Conservation (phyloP, 1,140 invertebrate species). For the Andrena cerasifolii region DNA sequence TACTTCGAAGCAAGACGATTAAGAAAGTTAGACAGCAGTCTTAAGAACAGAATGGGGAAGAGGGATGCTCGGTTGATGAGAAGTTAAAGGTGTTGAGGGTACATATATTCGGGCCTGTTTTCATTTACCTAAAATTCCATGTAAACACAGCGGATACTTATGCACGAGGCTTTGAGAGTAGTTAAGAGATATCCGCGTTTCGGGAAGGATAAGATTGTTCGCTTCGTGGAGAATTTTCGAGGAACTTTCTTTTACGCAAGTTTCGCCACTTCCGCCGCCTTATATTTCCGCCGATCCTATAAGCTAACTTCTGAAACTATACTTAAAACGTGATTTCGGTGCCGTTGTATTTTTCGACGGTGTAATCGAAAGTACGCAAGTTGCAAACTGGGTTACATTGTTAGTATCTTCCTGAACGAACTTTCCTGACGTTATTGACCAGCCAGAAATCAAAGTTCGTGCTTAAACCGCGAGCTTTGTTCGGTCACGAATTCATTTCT, state of each 20-base stretch:
- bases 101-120: neutral
- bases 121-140: slow-evolving; percentile 30
- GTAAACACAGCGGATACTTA: slow-evolving; percentile 9
- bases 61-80: no score
- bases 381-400: slow-evolving; percentile 35
- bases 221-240: slow-evolving; percentile 37
- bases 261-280: slow-evolving; percentile 26
- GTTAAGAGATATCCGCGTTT: slow-evolving; percentile 40
- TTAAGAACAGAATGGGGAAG: neutral
- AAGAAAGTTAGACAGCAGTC: no score
- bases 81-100: neutral
- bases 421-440: slow-evolving; percentile 14
- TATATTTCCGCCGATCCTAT: slow-evolving; percentile 37
- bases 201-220: slow-evolving; percentile 41
- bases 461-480: neutral
- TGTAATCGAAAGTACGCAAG: slow-evolving; percentile 36
- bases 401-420: neutral
- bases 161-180: slow-evolving; percentile 5
- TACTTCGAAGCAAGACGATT: no score
- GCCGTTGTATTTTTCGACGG: slow-evolving; percentile 35
- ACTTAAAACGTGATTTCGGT: slow-evolving; percentile 42
- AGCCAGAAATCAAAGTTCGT: slow-evolving; percentile 4
- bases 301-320: slow-evolving; percentile 43
- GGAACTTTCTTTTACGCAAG: slow-evolving; percentile 38
- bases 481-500: neutral